These are phyloP conservation scores for Harpegnathos saltator DNA, from an alignment of 1,140 invertebrate genomes.

Conservation along the genomic window DNA sequence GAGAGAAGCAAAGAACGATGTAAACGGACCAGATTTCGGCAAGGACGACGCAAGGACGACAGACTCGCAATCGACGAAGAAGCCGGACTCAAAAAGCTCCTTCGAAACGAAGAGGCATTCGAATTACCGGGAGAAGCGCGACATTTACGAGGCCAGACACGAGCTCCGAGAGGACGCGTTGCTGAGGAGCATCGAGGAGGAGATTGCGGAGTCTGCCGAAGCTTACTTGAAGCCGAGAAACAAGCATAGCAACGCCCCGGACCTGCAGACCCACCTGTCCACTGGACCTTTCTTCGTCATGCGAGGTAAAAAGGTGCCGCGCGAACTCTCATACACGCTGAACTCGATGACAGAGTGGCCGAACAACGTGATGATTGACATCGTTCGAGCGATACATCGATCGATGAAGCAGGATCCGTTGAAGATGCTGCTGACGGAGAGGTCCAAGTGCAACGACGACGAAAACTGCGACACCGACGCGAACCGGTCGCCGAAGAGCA, in stretches of 20 bases:
- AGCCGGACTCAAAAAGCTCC: background rate
- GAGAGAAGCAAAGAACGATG: background rate
- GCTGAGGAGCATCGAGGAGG: slow-evolving; percentile 23
- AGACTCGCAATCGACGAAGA: slow-evolving; percentile 9
- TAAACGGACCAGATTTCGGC: background rate
- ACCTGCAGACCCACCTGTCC: slow-evolving; percentile 43
- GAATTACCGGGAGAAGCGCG: slow-evolving; percentile 14
- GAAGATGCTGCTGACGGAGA: background rate
- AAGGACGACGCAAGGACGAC: background rate
- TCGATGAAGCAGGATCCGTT: background rate
- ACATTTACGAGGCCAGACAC: background rate
- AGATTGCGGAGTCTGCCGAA: background rate
- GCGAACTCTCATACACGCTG: background rate
- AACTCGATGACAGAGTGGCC: background rate
- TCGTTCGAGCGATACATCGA: background rate
- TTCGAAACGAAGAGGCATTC: background rate
- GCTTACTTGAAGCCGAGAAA: slow-evolving; percentile 59
- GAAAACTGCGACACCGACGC: background rate
- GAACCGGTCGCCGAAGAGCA: background rate
- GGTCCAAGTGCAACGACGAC: background rate
- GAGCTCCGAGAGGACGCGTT: background rate
- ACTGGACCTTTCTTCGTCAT: slow-evolving; percentile 74
- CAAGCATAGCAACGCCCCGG: slow-evolving; percentile 69
- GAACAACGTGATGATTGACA: background rate
- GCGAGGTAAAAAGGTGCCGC: slow-evolving; percentile 73